These are phyloP conservation scores for Neocrepidodera transversa DNA, from an alignment of 2,888 invertebrate genomes.

Conservation along the genomic window DNA sequence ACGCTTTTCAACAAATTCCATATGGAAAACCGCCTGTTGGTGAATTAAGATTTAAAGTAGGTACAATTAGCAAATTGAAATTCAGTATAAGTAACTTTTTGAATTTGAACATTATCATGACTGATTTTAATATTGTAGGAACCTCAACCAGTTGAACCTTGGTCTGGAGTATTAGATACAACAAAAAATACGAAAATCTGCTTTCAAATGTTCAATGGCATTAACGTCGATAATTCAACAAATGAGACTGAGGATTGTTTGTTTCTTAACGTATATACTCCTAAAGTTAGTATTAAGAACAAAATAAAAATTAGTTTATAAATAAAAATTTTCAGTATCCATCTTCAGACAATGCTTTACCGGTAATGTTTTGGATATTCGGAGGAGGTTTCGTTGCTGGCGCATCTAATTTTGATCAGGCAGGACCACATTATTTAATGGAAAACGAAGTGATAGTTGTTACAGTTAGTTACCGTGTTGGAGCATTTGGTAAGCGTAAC, in stretches of 20 bases:
- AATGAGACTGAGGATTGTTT: conserved; percentile 31
- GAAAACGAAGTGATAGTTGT: conserved; percentile 47
- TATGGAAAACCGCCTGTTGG: conserved; percentile 44
- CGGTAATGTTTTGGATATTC: conserved; percentile 58
- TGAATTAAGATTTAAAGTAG: conserved; percentile 42
- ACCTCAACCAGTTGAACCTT: conserved; percentile 25
- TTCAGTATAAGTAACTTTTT: too few relatives aligned
- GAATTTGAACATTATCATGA: too few relatives aligned
- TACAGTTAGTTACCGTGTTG: background rate
- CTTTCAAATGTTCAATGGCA: conserved; percentile 10
- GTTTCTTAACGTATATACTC: conserved; percentile 30
- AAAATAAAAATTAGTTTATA: too few relatives aligned
- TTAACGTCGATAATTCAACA: background rate
- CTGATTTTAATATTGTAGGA: conserved; percentile 5
- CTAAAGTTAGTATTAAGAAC: conserved; percentile 17
- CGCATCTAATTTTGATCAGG: conserved; percentile 39
- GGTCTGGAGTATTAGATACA: conserved; percentile 29
- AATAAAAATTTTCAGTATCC: conserved; percentile 5
- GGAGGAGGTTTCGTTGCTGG: conserved; percentile 57
- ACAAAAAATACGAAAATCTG: conserved; percentile 29
- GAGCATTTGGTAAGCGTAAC: background rate
- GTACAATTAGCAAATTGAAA: too few relatives aligned
- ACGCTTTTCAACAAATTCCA: conserved; percentile 43
- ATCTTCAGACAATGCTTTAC: conserved; percentile 38
- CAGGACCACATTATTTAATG: conserved; percentile 54